Conservation (phyloP, 2,888 invertebrate genomes). For the Calliscelio sp. region DNA sequence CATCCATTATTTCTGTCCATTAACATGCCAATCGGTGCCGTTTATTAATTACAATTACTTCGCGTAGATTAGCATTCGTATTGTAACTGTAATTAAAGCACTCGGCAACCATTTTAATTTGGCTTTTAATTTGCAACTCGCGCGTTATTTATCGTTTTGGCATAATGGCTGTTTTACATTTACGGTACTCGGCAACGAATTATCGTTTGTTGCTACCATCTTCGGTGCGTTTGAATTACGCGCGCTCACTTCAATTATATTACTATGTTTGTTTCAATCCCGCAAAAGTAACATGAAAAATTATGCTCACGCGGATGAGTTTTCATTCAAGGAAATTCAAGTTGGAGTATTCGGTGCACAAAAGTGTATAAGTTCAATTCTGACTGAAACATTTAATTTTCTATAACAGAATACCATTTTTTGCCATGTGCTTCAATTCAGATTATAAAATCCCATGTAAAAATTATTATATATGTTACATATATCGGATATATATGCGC, state of each 20-base stretch:
- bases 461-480: no score
- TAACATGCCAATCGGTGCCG: slow-evolving; percentile 72
- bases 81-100: slow-evolving; percentile 67
- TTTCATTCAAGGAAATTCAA: no score
- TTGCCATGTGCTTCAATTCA: no score
- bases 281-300: background rate
- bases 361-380: no score
- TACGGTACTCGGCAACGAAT: slow-evolving; percentile 43
- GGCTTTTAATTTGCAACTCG: slow-evolving; percentile 68
- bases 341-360: no score
- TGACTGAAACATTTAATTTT: no score
- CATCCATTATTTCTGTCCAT: slow-evolving; percentile 73
- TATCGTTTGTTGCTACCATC: slow-evolving; percentile 42
- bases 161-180: slow-evolving; percentile 60
- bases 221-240: slow-evolving; percentile 23
- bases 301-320: no score
- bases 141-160: slow-evolving; percentile 60
- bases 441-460: no score
- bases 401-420: no score
- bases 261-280: slow-evolving; percentile 7
- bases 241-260: slow-evolving; percentile 20
- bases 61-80: slow-evolving; percentile 66
- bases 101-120: slow-evolving; percentile 66
- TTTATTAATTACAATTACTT: slow-evolving; percentile 72
- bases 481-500: no score